Evolutionary conservation across 53 echinoderm and acorn worm genomes (phyloP), one percentile per base, ranked within the genome.

Genomic region (Mesocentrotus franciscanus): DNA sequence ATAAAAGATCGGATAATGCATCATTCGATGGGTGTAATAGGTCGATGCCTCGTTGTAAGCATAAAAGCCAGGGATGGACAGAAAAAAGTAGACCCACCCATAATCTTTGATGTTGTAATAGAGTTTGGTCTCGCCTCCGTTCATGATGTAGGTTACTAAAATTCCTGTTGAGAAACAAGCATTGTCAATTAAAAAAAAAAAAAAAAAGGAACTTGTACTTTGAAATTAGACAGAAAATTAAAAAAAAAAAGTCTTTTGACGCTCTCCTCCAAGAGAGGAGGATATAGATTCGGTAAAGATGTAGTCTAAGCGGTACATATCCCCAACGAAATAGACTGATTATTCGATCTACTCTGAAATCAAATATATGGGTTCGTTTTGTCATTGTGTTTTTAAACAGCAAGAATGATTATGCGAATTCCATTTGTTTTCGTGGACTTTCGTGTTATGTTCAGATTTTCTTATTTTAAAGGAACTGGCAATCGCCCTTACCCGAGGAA

Each of bases 71-170:
- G 95, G 90, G 16, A 95, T 91, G 60, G 90, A 75, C 0, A 91
- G 36, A 24, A 90, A 39, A 12, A 94, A 94, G 62, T 94, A 94
- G 35, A 22, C 60, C 94, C 94, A 94, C n/a, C 94, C 94, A n/a
- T 94, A 94, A 84, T 94, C 94, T 55, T n/a, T 56, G 83, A 94
- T 94, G 79, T 78, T 90, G 95, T 95, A 95, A 72, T 95, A 95
- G 6, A 95, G 60, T 71, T 78, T 24, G 0, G 90, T 95, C 26
- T 90, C 24, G 9, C 95, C 95, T 24, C 91, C 95, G 68, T 95
- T 95, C 91, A 95, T 90, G 78, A 95, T 91, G 91, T 95, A 95
- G 36, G 90, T 74, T 17, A 76, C 95, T 22, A 91, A 29, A 32
- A 95, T 56, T 16, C 95, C 95, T 95, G 78, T 84, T 84, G 49